Base-by-base conservation (phyloP, 2,888 invertebrate species). In the Dynastes tityus region DNA sequence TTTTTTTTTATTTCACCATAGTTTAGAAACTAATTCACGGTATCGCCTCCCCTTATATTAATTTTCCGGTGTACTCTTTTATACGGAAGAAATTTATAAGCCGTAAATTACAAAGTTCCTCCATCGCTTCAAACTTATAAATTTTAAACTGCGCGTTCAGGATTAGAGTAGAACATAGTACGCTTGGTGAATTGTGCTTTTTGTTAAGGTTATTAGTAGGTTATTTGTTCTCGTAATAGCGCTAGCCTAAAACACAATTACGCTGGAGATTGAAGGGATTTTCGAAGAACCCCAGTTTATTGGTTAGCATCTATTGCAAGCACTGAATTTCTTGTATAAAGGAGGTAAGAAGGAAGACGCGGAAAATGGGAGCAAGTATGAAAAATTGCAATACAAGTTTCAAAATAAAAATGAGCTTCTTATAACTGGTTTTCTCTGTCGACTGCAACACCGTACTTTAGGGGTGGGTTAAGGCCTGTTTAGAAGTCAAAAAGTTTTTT, bases 151-250 rank as follows among this genome's bases (percentile, higher is more conserved):
- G 51, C 29, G 51, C 53, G 40, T 53, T 70, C 13, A 32, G 68
- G 70, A 70, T 70, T 70, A 70, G 11, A 40, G 13, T 6, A 16
- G 40, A 65, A 37, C 27, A 13, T 11, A n/a, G 51, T 70, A 70
- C 70, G 70, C 53, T 53, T 51, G 51, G 27, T 37, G 58, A 55
- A 11, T 55, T 55, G 32, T 71, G 70, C 37, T 71, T 71, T 53
- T 71, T 71, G 71, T 71, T 71, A 71, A 55, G 58, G 55, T 55
- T 58, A 71, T 71, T 71, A 71, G 55, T 71, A 55, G 71, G 58
- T 58, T 71, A 71, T 71, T 71, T 71, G 55, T 32, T 55, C 37
- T 37, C 55, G 32, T 71, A 71, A 71, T 71, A 16, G 58, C 37
- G 32, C 55, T 37, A 55, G 27, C 71, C 55, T 58, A 55, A 71